Evolutionary conservation across 2,797 vertebrate species (phyloP).

Genomic region (Sarcoramphus papa): DNA sequence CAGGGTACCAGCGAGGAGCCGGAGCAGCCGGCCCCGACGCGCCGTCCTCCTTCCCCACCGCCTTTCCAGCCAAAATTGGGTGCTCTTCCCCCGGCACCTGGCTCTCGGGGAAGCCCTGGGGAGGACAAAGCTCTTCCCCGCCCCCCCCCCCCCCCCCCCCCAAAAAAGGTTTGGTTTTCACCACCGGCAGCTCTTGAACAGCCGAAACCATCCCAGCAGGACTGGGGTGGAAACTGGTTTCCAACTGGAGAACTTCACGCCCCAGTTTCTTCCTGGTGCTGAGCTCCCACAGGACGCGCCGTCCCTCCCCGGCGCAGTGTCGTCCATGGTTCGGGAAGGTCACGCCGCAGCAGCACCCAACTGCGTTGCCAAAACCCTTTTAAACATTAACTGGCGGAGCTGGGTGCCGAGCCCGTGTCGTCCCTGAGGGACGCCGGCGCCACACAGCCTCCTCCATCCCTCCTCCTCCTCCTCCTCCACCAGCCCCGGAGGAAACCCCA

Average conservation of each 20-base stretch:
- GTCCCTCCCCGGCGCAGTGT: not conserved
- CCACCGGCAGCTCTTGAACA: fast-evolving
- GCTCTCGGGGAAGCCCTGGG: no score
- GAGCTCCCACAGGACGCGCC: fast-evolving
- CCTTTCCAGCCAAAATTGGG: not conserved
- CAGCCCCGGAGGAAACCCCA: not conserved
- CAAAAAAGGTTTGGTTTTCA: not conserved
- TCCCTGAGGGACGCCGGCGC: not conserved
- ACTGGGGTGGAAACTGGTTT: not conserved
- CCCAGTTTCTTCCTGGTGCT: not conserved
- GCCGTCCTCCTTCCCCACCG: not conserved
- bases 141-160: no score
- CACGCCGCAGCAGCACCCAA: not conserved
- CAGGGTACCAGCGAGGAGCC: not conserved
- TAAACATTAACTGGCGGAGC: not conserved
- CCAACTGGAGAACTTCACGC: not conserved
- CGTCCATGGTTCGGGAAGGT: not conserved
- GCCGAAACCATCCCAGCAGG: fast-evolving
- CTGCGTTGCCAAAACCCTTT: not conserved
- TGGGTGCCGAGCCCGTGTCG: not conserved
- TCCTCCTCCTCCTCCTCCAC: not conserved
- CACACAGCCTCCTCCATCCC: not conserved
- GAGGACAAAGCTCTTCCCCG: not conserved
- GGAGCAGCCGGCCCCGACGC: not conserved
- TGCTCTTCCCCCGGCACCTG: fast-evolving